Evolutionary conservation across 2,888 invertebrate genomes (phyloP).

Genomic region (Cryptops parisi): DNA sequence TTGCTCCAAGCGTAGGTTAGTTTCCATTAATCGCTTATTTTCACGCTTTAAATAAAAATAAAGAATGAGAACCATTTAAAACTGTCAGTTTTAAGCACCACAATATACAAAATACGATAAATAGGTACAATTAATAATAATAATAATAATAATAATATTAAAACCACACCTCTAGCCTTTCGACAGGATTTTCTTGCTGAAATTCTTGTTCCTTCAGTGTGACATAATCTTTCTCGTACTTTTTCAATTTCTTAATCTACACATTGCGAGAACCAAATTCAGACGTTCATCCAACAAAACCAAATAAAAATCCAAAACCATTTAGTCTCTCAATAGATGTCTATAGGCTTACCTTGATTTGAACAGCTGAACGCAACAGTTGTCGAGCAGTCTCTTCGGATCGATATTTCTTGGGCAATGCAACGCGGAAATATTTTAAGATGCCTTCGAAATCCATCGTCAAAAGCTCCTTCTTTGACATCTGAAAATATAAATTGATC

Average conservation of each 20-base stretch:
- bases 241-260: constrained; percentile 61
- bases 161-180: constrained; percentile 32
- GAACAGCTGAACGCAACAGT: constrained; percentile 78
- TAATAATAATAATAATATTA: not conserved
- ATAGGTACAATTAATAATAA: not conserved
- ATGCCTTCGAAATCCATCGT: constrained; percentile 94
- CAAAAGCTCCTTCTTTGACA: constrained; percentile 76
- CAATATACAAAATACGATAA: not conserved
- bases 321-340: too few relatives aligned
- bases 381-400: constrained; percentile 76
- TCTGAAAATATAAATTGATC: constrained; percentile 29
- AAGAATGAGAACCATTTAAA: not conserved
- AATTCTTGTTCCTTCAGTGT: constrained; percentile 47
- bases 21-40: constrained; percentile 36
- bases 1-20: constrained; percentile 41
- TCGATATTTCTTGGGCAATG: constrained; percentile 89
- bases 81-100: not conserved
- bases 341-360: constrained; percentile 50
- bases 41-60: constrained; percentile 27
- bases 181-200: constrained; percentile 36
- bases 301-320: too few relatives aligned
- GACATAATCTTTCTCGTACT: constrained; percentile 84
- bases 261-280: too few relatives aligned
- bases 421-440: constrained; percentile 93
- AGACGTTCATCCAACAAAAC: too few relatives aligned